These are phyloP conservation scores for Triplophysa bombifrons DNA, from an alignment of 2,797 vertebrate species.

Conservation along the genomic window DNA sequence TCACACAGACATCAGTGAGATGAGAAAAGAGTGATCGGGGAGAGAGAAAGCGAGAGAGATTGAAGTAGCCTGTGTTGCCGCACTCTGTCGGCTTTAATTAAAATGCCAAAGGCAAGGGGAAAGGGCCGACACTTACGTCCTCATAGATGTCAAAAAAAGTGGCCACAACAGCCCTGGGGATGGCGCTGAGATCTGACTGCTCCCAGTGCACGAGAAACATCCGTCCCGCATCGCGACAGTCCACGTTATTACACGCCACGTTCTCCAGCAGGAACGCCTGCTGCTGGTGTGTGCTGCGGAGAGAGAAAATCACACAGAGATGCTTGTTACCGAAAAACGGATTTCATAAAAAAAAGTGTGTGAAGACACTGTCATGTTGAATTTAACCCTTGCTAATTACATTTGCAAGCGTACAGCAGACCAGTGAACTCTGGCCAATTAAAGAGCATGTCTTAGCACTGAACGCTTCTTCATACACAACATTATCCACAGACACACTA, in stretches of 20 bases:
- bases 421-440: slow-evolving; percentile 34
- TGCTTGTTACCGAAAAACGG: background rate
- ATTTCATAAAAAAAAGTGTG: background rate
- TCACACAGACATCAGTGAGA: slow-evolving; percentile 23
- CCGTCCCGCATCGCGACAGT: slow-evolving; percentile 77
- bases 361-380: slow-evolving; percentile 27
- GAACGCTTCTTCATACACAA: slow-evolving; percentile 59
- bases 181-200: slow-evolving; percentile 85
- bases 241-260: slow-evolving; percentile 80
- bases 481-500: slow-evolving; percentile 1
- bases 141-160: slow-evolving; percentile 98
- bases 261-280: slow-evolving; percentile 95
- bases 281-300: slow-evolving; percentile 75
- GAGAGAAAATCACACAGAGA: slow-evolving; percentile 41
- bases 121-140: slow-evolving; percentile 84
- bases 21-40: slow-evolving; percentile 26
- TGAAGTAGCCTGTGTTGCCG: background rate
- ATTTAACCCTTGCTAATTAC: slow-evolving; percentile 39
- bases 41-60: slow-evolving; percentile 17
- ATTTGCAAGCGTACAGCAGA: slow-evolving; percentile 17
- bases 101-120: slow-evolving; percentile 37
- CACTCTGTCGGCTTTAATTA: slow-evolving; percentile 45
- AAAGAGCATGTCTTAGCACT: slow-evolving; percentile 20
- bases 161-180: slow-evolving; percentile 84
- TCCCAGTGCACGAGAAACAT: slow-evolving; percentile 94